Conservation (phyloP, 2,888 invertebrate genomes). For the Plagodis dolabraria region DNA sequence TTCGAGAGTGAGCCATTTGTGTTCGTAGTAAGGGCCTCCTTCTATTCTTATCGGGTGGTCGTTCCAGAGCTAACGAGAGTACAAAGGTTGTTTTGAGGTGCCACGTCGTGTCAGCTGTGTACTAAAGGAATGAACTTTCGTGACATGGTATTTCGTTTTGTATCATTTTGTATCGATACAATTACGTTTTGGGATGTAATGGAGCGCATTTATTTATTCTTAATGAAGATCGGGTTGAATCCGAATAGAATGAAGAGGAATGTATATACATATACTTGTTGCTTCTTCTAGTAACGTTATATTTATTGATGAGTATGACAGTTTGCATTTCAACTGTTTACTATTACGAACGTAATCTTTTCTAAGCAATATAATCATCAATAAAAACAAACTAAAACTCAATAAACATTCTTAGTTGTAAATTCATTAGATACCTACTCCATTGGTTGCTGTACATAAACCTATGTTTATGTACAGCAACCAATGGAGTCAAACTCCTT, state of each 20-base stretch:
- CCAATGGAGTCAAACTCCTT: too few relatives aligned
- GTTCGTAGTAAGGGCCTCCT: constrained; percentile 28
- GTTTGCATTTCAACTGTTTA: too few relatives aligned
- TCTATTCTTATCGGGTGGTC: constrained; percentile 82
- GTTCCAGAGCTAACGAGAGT: constrained; percentile 74
- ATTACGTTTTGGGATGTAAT: constrained; percentile 40
- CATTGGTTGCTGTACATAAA: too few relatives aligned
- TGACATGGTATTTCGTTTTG: constrained; percentile 61
- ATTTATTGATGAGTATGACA: too few relatives aligned
- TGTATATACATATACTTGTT: neutral
- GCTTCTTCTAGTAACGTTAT: neutral
- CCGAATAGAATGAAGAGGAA: constrained; percentile 8
- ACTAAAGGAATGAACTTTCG: constrained; percentile 64
- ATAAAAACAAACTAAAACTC: too few relatives aligned
- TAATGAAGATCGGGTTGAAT: constrained; percentile 25
- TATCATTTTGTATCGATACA: constrained; percentile 40
- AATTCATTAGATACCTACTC: too few relatives aligned
- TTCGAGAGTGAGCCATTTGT: constrained; percentile 21
- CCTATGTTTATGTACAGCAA: too few relatives aligned
- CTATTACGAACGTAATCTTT: too few relatives aligned
- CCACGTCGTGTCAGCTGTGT: constrained; percentile 71
- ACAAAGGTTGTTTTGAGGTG: constrained; percentile 82
- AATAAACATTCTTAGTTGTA: too few relatives aligned
- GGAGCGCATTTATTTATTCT: constrained; percentile 33
- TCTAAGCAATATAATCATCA: too few relatives aligned